Evolutionary conservation across 2,888 invertebrate genomes (phyloP).

Genomic region (Penaeus monodon): DNA sequence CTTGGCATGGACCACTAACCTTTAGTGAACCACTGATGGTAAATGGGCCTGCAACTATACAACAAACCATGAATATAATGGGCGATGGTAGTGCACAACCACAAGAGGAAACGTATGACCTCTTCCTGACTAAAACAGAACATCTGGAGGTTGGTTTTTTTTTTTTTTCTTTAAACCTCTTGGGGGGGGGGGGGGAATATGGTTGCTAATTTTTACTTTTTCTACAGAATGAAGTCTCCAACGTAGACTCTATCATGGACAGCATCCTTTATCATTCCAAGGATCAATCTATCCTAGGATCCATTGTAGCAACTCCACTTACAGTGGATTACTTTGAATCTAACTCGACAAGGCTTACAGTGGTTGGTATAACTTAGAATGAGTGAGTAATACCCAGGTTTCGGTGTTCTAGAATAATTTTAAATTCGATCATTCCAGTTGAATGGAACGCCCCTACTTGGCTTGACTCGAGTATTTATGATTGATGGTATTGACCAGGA

Average conservation of each 20-base stretch:
- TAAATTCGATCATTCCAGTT: background rate
- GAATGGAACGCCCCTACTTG: background rate
- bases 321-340: background rate
- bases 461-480: background rate
- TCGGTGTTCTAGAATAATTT: too few relatives aligned
- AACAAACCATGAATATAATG: background rate
- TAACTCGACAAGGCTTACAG: background rate
- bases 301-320: background rate
- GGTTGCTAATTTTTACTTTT: background rate
- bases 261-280: slow-evolving; percentile 8
- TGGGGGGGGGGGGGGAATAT: background rate
- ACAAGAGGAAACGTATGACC: background rate
- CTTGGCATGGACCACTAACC: slow-evolving; percentile 12
- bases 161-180: background rate
- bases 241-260: background rate
- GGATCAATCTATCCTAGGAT: slow-evolving; percentile 2
- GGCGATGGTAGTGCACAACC: background rate
- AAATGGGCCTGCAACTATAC: background rate
- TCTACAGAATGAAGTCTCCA: background rate
- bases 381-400: too few relatives aligned
- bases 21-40: background rate
- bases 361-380: background rate
- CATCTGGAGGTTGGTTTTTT: too few relatives aligned
- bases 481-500: slow-evolving; percentile 19
- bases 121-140: too few relatives aligned